A percentile compares a stretch with the other conserved stretches of the same genome.
These are phyloP conservation scores for Pituophis catenifer DNA, from an alignment of 2,113 vertebrate genomes.

Conservation along the genomic window DNA sequence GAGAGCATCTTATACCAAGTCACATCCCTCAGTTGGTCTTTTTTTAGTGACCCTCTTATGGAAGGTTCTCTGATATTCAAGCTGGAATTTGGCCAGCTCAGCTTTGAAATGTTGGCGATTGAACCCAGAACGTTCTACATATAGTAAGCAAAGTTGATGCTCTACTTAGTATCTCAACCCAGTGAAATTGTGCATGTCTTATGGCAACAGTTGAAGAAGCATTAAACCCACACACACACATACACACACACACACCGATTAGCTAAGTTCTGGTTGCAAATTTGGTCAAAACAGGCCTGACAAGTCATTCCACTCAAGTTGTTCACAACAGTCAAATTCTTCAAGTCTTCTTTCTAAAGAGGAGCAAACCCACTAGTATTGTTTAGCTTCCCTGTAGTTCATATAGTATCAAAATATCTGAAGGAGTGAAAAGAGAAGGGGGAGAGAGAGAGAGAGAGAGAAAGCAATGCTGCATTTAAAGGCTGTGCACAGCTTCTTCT, in stretches of 20 bases:
- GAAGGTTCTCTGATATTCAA: neutral
- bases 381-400: neutral
- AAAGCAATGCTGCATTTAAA: constrained; percentile 12
- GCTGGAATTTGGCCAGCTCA: neutral
- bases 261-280: neutral
- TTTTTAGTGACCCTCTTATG: neutral
- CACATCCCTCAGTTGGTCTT: neutral
- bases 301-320: neutral
- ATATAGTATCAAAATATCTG: neutral
- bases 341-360: neutral
- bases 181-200: neutral
- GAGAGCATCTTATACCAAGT: neutral
- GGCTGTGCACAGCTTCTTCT: constrained; percentile 27
- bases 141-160: neutral
- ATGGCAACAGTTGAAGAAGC: neutral
- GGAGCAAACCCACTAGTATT: neutral
- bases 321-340: neutral
- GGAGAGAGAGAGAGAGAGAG: too few species aligned
- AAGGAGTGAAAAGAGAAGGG: constrained; percentile 34
- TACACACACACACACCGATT: neutral
- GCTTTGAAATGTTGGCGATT: neutral
- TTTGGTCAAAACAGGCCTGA: neutral
- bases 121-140: neutral
- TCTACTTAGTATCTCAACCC: neutral
- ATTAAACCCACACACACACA: neutral